phyloP scores from a whole-genome alignment of 1,140 invertebrate species.

The Asobara japonica region DNA sequence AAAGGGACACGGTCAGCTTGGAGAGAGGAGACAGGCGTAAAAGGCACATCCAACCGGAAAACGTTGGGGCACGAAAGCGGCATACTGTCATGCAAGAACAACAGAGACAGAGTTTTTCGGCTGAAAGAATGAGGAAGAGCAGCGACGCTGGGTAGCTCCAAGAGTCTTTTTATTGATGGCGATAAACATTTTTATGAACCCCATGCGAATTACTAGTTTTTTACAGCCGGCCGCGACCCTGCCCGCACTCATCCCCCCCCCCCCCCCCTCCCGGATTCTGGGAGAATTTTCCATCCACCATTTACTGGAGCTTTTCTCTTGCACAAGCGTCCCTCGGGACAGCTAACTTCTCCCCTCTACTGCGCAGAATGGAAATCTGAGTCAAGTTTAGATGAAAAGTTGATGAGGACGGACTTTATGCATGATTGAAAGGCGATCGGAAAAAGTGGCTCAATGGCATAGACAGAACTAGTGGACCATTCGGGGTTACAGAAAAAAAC shows the following conservation, averaged over 20 bases:
- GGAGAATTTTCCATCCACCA: neutral
- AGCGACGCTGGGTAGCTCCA: neutral
- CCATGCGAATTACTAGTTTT: constrained; percentile 62
- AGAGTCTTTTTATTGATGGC: constrained; percentile 53
- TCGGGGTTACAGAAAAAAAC: no score
- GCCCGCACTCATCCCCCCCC: no score
- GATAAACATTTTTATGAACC: constrained; percentile 62
- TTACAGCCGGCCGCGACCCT: constrained; percentile 22
- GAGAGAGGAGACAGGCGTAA: constrained; percentile 25
- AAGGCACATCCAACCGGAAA: constrained; percentile 39
- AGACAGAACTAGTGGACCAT: no score
- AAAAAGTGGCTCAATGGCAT: no score
- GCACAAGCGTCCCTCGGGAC: neutral
- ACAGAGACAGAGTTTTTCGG: neutral
- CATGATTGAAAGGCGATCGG: neutral
- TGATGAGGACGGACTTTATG: no score
- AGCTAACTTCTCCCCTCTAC: neutral
- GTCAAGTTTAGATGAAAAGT: no score
- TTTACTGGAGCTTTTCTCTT: neutral
- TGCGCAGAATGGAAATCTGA: no score
- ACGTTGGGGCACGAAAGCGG: neutral
- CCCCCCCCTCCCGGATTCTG: neutral
- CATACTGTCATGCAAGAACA: neutral
- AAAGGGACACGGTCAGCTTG: neutral
- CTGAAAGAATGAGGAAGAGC: neutral